phyloP scores from a whole-genome alignment of 1,140 invertebrate species.

The Drosophila orosa region DNA sequence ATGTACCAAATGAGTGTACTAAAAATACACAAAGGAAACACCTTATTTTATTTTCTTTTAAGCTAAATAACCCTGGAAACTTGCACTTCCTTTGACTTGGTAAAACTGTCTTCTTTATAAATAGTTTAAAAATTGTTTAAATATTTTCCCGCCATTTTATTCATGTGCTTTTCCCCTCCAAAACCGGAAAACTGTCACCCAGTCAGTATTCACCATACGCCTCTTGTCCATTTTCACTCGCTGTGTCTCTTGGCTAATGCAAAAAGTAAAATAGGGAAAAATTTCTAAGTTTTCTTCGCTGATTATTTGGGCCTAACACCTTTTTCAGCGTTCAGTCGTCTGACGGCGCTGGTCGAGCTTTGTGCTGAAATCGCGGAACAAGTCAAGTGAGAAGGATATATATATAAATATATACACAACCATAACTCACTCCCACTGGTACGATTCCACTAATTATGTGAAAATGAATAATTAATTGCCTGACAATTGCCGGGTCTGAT shows the following conservation, averaged over 20 bases:
- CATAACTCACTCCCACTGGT: slow-evolving; percentile 3
- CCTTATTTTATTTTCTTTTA: not conserved
- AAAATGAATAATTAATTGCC: slow-evolving; percentile 39
- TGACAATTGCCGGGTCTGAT: slow-evolving; percentile 25
- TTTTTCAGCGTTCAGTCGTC: slow-evolving; percentile 56
- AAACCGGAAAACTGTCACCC: not conserved
- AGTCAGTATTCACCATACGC: slow-evolving; percentile 49
- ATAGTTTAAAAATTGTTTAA: not conserved
- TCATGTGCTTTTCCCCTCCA: not conserved
- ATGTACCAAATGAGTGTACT: not conserved
- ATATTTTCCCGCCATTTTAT: slow-evolving; percentile 20
- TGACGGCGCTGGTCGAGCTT: slow-evolving; percentile 54
- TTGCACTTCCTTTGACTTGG: not conserved
- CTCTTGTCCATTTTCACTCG: slow-evolving; percentile 25
- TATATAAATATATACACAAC: not conserved
- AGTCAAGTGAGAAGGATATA: slow-evolving; percentile 20
- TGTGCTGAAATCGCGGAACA: slow-evolving; percentile 40
- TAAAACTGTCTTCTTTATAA: not conserved
- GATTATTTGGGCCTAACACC: slow-evolving; percentile 64
- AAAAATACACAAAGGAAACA: not conserved
- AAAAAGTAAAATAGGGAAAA: slow-evolving; percentile 59
- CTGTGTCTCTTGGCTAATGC: slow-evolving; percentile 20
- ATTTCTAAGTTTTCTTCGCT: slow-evolving; percentile 78
- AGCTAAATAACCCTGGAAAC: not conserved
- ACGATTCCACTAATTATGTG: slow-evolving; percentile 28